These are phyloP conservation scores for Calyptomena viridis DNA, from an alignment of 2,113 vertebrate genomes.

Conservation along the genomic window DNA sequence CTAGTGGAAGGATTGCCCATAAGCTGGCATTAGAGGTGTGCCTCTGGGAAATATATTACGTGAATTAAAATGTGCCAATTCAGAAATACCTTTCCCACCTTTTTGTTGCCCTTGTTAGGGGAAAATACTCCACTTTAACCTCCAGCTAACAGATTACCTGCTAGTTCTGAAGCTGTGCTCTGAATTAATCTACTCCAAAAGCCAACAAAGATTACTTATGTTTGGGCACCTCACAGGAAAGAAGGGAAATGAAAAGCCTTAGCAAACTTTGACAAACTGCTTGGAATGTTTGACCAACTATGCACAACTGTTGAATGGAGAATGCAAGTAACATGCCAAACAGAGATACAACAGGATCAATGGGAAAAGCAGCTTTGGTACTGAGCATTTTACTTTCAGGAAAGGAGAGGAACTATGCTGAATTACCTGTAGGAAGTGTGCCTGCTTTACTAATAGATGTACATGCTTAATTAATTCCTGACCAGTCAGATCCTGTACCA, in stretches of 20 bases:
- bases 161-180: background rate
- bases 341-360: background rate
- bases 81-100: background rate
- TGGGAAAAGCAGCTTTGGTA: background rate
- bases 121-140: background rate
- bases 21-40: background rate
- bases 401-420: background rate
- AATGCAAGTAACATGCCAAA: background rate
- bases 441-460: background rate
- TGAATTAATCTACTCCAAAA: conserved; percentile 43
- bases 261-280: conserved; percentile 29
- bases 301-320: conserved; percentile 26
- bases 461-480: background rate
- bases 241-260: conserved; percentile 42
- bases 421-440: conserved; percentile 44
- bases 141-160: conserved; percentile 16
- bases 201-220: background rate
- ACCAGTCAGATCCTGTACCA: background rate
- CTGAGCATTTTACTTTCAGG: background rate
- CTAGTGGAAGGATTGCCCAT: background rate
- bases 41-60: background rate
- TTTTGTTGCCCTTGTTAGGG: background rate
- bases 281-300: conserved; percentile 35
- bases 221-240: conserved; percentile 21
- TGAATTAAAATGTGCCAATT: background rate